phyloP scores from a whole-genome alignment of 2,888 invertebrate genomes.

The Apotomis capreana region DNA sequence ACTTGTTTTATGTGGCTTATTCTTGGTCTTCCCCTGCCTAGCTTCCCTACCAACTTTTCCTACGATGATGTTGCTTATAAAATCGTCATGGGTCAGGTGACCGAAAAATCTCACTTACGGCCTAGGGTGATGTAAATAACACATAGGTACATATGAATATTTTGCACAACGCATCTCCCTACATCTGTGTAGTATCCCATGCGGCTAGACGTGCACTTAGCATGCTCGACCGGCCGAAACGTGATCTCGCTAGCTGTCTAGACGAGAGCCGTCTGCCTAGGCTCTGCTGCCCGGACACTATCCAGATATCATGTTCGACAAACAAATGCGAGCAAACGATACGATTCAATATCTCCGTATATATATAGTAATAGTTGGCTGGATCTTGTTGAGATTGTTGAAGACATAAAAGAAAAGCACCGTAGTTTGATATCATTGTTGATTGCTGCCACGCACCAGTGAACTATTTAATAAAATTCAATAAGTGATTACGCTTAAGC shows the following conservation, averaged over 20 bases:
- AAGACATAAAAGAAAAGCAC: neutral
- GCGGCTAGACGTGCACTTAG: slow-evolving; percentile 76
- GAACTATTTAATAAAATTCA: too few relatives aligned
- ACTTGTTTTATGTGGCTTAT: too few relatives aligned
- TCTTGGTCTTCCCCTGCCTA: too few relatives aligned
- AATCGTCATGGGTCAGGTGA: too few relatives aligned
- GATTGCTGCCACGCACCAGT: too few relatives aligned
- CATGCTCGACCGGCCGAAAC: slow-evolving; percentile 77
- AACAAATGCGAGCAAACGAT: slow-evolving; percentile 3
- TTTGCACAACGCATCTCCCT: slow-evolving; percentile 25
- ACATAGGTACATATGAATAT: too few relatives aligned
- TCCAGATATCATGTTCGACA: slow-evolving; percentile 28
- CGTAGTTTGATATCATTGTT: too few relatives aligned
- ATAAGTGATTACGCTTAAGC: too few relatives aligned
- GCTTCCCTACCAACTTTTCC: too few relatives aligned
- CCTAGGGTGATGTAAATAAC: too few relatives aligned
- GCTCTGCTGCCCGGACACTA: slow-evolving; percentile 58
- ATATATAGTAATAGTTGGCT: neutral
- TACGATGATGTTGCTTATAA: too few relatives aligned
- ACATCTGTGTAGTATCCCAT: slow-evolving; percentile 43
- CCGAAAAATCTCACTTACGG: too few relatives aligned
- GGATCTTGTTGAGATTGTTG: neutral
- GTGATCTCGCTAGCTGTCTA: slow-evolving; percentile 77
- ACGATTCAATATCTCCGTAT: neutral
- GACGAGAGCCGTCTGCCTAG: slow-evolving; percentile 68